A percentile compares a stretch with the other conserved stretches of the same genome.
Evolutionary conservation across 37 sponge, comb jelly and placozoan species (phyloP).

Genomic region (Spongia lamella): DNA sequence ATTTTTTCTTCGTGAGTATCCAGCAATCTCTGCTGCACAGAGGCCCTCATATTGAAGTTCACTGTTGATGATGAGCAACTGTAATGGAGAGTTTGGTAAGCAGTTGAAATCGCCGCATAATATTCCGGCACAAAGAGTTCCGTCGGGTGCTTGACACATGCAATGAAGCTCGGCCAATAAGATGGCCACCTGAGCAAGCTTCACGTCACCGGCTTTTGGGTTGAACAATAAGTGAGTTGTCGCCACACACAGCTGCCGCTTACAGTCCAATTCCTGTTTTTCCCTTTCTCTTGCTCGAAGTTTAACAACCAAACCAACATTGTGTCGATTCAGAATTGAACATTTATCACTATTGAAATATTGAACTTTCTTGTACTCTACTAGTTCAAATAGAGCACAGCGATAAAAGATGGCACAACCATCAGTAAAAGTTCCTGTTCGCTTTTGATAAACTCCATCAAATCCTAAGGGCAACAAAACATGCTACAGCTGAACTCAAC

Average conservation of each 20-base stretch:
- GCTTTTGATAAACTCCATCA: conserved; percentile 63
- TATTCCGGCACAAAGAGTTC: conserved; percentile 36
- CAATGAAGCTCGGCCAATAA: conserved; percentile 80
- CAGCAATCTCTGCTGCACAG: conserved; percentile 63
- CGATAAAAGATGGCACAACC: conserved; percentile 89
- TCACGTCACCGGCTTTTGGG: conserved; percentile 95
- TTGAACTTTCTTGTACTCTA: conserved; percentile 42
- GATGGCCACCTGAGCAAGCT: conserved; percentile 85
- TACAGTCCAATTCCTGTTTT: neutral
- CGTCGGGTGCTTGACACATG: conserved; percentile 29
- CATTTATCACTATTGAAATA: conserved; percentile 36
- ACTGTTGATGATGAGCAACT: conserved; percentile 62
- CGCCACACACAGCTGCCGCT: conserved; percentile 73
- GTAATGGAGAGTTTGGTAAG: conserved; percentile 68
- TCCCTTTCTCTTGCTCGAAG: conserved; percentile 2
- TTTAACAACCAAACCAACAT: conserved; percentile 72
- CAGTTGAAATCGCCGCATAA: conserved; percentile 92
- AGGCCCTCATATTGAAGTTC: conserved; percentile 67
- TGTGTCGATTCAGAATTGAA: conserved; percentile 74
- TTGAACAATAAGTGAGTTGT: conserved; percentile 96
- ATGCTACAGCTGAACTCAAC: neutral
- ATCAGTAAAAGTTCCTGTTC: conserved; percentile 65
- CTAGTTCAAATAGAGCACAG: conserved; percentile 33
- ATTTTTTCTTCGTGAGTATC: conserved; percentile 20
- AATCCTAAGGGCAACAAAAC: conserved; percentile 56